Evolutionary conservation across 2,113 vertebrate genomes (phyloP).

Genomic region (Struthidea cinerea): DNA sequence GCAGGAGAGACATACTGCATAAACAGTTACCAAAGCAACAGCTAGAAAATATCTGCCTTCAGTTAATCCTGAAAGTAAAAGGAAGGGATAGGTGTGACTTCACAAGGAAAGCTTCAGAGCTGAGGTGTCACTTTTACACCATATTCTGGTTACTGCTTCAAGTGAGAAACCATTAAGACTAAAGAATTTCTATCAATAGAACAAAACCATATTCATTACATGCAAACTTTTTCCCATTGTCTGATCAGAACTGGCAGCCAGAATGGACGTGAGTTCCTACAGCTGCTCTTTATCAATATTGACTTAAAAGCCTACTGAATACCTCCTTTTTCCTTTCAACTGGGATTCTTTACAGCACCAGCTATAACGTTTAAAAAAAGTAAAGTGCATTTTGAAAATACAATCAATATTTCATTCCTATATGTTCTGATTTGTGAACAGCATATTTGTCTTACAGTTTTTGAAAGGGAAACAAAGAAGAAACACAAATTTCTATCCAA

Average conservation of each 20-base stretch:
- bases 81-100: not conserved
- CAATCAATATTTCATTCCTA: not conserved
- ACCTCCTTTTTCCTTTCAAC: not conserved
- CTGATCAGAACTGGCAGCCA: slow-evolving; percentile 6
- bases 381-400: not conserved
- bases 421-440: not conserved
- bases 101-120: not conserved
- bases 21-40: slow-evolving; percentile 33
- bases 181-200: not conserved
- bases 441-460: not conserved
- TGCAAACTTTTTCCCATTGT: not conserved
- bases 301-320: not conserved
- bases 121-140: not conserved
- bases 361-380: not conserved
- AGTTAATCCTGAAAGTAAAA: not conserved
- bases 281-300: not conserved
- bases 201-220: not conserved
- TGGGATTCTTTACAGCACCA: not conserved
- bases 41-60: not conserved
- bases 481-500: not conserved
- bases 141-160: not conserved
- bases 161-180: not conserved
- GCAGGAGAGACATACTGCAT: slow-evolving; percentile 40
- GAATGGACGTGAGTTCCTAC: not conserved
- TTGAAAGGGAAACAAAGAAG: not conserved